Evolutionary conservation across 2,113 vertebrate species (phyloP).

Genomic region (Saimiri boliviensis): DNA sequence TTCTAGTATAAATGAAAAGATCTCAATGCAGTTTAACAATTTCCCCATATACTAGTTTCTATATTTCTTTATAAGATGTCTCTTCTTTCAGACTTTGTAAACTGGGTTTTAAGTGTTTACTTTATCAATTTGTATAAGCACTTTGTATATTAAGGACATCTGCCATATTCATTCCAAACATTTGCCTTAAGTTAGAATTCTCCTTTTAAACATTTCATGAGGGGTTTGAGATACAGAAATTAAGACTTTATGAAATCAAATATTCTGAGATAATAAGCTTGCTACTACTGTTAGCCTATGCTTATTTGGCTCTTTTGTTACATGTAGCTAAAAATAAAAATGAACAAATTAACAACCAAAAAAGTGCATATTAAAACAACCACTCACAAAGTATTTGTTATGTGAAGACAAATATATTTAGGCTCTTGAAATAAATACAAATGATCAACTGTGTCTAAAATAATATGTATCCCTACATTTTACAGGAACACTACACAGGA

Average conservation of each 20-base stretch:
- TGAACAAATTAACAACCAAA: neutral
- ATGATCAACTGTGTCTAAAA: neutral
- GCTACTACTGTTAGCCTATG: neutral
- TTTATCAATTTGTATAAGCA: neutral
- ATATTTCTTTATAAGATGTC: conserved; percentile 38
- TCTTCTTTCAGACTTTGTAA: conserved; percentile 11
- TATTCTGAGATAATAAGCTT: neutral
- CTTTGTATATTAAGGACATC: neutral
- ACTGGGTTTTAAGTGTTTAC: neutral
- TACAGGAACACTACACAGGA: neutral
- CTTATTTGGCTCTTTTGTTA: neutral
- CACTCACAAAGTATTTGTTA: neutral
- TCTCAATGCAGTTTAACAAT: neutral
- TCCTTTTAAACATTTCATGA: conserved; percentile 8
- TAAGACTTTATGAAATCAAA: conserved; percentile 17
- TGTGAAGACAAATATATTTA: neutral
- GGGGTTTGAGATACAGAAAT: conserved; percentile 3
- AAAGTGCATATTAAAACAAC: neutral
- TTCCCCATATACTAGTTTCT: neutral
- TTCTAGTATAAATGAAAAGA: conserved; percentile 51
- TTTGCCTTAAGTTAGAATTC: neutral
- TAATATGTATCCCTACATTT: conserved; percentile 16
- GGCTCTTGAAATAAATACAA: neutral
- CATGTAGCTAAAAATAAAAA: conserved; percentile 37
- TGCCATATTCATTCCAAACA: conserved; percentile 10